A percentile compares a stretch with the other conserved stretches of the same genome.
phyloP scores from a whole-genome alignment of 1,140 invertebrate species.

The Drosophila persimilis region DNA sequence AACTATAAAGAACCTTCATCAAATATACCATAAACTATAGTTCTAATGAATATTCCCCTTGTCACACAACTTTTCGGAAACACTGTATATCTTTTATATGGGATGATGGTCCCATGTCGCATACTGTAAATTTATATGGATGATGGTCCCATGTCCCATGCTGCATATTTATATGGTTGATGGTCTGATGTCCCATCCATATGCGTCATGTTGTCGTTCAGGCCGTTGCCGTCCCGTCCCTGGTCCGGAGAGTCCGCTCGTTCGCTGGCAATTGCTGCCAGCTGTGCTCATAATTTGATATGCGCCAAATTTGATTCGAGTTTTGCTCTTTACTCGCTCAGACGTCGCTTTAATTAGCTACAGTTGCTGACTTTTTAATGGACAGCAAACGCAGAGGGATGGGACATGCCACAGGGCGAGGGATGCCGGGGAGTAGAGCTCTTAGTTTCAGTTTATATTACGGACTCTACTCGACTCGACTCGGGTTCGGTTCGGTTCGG shows the following conservation, averaged over 20 bases:
- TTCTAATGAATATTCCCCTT: no score
- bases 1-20: no score
- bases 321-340: conserved; percentile 51
- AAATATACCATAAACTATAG: no score
- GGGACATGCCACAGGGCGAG: not conserved
- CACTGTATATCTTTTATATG: no score
- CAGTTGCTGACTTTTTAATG: conserved; percentile 79
- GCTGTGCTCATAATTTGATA: conserved; percentile 79
- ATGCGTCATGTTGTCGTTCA: conserved; percentile 64
- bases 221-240: not conserved
- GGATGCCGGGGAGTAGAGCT: conserved; percentile 9
- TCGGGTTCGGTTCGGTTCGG: not conserved
- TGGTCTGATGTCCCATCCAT: conserved; percentile 51
- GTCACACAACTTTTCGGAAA: no score
- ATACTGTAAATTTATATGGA: not conserved
- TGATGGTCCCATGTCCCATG: no score
- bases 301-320: conserved; percentile 77
- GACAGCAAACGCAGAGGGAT: conserved; percentile 32
- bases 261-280: conserved; percentile 67
- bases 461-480: not conserved
- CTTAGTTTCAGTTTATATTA: conserved; percentile 21
- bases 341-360: conserved; percentile 72
- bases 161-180: conserved; percentile 1
- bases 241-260: no score
- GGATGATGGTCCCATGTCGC: not conserved